These are phyloP conservation scores for Parasteatoda tepidariorum DNA, from an alignment of 1,140 invertebrate genomes.

Conservation along the genomic window DNA sequence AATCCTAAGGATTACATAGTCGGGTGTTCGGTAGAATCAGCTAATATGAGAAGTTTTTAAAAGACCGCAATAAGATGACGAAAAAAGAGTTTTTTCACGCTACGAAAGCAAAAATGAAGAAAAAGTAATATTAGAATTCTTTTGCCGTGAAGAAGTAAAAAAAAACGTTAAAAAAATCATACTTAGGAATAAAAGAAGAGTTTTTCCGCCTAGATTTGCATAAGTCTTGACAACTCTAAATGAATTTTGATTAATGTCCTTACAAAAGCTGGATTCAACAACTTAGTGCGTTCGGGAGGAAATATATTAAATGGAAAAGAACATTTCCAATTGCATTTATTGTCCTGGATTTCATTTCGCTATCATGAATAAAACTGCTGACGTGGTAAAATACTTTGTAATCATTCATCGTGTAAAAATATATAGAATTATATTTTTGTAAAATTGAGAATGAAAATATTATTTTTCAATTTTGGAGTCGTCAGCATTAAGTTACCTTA, in stretches of 20 bases:
- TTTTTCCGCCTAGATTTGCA: conserved; percentile 20
- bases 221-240: background rate
- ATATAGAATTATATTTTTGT: too few relatives aligned
- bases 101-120: background rate
- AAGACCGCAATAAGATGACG: background rate
- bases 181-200: background rate
- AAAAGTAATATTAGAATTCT: background rate
- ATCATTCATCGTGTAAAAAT: too few relatives aligned
- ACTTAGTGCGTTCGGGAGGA: too few relatives aligned
- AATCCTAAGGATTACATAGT: background rate
- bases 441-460: too few relatives aligned
- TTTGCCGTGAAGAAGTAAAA: background rate
- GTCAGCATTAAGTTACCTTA: too few relatives aligned
- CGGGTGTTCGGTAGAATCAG: background rate
- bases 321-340: too few relatives aligned
- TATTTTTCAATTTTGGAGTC: too few relatives aligned
- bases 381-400: too few relatives aligned
- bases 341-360: too few relatives aligned
- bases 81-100: background rate
- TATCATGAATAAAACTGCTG: too few relatives aligned
- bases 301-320: too few relatives aligned
- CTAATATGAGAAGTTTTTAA: conserved; percentile 37
- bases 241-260: background rate
- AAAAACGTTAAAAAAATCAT: background rate
- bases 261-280: background rate